These are phyloP conservation scores for Parotia lawesii DNA, from an alignment of 2,113 vertebrate species.

Conservation along the genomic window DNA sequence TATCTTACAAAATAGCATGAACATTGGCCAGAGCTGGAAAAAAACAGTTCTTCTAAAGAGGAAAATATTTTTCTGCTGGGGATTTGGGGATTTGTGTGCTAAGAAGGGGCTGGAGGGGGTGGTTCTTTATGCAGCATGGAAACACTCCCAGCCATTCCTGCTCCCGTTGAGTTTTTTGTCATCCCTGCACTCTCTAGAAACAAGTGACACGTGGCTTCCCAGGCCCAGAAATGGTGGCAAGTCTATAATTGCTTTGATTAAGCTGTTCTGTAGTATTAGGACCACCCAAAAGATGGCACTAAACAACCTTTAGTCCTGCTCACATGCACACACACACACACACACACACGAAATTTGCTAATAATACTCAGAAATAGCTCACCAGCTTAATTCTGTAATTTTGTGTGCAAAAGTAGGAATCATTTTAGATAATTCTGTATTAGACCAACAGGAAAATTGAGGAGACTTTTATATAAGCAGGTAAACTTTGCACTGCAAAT, in stretches of 20 bases:
- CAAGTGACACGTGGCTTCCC: background rate
- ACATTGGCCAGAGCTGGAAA: background rate
- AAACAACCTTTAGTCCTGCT: constrained; percentile 37
- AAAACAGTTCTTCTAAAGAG: background rate
- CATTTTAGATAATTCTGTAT: background rate
- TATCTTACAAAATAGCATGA: background rate
- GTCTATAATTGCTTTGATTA: background rate
- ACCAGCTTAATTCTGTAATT: background rate
- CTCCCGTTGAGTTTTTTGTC: background rate
- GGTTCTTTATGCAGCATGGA: background rate
- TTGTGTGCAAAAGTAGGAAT: background rate
- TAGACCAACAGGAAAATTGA: background rate
- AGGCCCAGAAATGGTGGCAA: background rate
- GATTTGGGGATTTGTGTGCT: constrained; percentile 24
- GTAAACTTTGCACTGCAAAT: constrained; percentile 25
- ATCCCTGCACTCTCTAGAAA: background rate
- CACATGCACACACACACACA: too few relatives aligned
- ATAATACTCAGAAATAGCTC: background rate
- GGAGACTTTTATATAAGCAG: background rate
- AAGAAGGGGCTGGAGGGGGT: background rate
- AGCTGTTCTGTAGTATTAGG: constrained; percentile 62
- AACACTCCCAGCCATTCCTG: constrained; percentile 14
- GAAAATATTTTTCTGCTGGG: constrained; percentile 38
- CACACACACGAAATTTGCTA: background rate
- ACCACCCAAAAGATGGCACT: constrained; percentile 75